Conservation (phyloP, 2,888 invertebrate genomes). For the Cantharis lateralis region DNA sequence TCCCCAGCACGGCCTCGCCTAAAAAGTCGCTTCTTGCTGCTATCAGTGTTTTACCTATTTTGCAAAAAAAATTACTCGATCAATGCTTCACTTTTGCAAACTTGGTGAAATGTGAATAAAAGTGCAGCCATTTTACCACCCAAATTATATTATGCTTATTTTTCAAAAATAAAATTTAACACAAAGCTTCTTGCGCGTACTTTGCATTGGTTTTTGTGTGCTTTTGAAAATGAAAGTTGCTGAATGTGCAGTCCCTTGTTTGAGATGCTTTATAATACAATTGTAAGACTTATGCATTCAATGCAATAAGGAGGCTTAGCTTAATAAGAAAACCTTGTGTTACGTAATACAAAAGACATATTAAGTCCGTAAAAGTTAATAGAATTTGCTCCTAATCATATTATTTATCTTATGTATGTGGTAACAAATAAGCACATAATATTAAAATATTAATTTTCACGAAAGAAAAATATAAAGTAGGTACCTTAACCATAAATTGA, state of each 20-base stretch:
- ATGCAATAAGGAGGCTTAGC: neutral
- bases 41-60: conserved; percentile 21
- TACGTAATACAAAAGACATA: neutral
- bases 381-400: neutral
- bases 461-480: neutral
- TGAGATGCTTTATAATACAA: conserved; percentile 3
- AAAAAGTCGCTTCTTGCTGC: conserved; percentile 23
- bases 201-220: conserved; percentile 22
- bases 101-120: neutral
- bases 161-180: neutral
- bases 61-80: neutral
- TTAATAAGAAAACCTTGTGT: neutral
- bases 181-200: conserved; percentile 16
- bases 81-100: neutral
- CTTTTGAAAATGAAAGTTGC: conserved; percentile 15
- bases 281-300: neutral
- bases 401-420: neutral
- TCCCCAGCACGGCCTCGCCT: conserved; percentile 29
- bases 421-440: no score
- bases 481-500: neutral
- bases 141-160: conserved; percentile 13
- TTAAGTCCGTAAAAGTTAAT: neutral
- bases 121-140: neutral
- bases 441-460: neutral
- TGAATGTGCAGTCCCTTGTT: conserved; percentile 22